These are phyloP conservation scores for Eledone cirrhosa DNA, from an alignment of 2,888 invertebrate genomes.

Conservation along the genomic window DNA sequence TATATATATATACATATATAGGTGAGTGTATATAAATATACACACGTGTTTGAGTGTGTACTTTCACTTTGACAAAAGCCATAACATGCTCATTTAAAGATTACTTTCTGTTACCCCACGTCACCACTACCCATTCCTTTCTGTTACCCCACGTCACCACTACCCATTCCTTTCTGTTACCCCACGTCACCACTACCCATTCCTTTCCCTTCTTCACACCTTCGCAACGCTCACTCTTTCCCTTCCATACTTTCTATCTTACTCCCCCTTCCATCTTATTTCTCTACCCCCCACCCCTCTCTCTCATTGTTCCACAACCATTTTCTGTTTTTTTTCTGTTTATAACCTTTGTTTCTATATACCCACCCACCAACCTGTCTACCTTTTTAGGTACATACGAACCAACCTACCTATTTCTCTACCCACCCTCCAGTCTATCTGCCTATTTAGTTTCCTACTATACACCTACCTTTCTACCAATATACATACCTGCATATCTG, in stretches of 20 bases:
- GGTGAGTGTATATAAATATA: no score
- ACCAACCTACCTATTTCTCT: no score
- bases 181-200: background rate
- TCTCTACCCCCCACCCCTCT: background rate
- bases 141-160: background rate
- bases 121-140: background rate
- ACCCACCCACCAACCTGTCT: no score
- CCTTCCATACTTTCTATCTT: background rate
- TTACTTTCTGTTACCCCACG: background rate
- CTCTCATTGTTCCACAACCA: background rate
- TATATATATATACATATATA: no score
- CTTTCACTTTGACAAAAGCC: no score
- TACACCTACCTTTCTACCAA: no score
- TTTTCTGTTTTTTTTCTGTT: background rate
- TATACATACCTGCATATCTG: no score
- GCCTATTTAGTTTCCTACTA: no score
- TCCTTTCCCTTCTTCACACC: background rate
- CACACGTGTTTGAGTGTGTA: no score
- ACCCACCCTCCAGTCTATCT: no score
- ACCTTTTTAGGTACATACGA: no score
- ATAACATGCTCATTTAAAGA: background rate
- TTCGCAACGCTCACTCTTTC: background rate
- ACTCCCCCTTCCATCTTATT: background rate
- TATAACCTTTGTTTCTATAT: no score
- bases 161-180: background rate